Evolutionary conservation across 2,113 vertebrate genomes (phyloP).

Genomic region (Haliaeetus leucogaster): DNA sequence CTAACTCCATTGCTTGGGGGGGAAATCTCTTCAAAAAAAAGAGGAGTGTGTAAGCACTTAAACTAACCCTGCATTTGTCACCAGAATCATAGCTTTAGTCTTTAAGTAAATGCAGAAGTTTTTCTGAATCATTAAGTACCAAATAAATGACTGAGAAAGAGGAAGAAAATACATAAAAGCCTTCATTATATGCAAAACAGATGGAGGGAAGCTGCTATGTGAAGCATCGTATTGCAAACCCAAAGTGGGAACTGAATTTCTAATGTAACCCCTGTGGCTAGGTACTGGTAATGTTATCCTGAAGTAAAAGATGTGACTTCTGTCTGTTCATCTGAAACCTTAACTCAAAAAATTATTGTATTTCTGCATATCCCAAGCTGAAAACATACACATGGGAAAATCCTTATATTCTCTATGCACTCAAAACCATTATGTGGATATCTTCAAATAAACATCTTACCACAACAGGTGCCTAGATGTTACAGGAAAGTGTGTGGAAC

Average conservation of each 20-base stretch:
- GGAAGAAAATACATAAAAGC: not conserved
- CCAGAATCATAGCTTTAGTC: not conserved
- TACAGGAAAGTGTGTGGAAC: not conserved
- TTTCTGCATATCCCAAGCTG: not conserved
- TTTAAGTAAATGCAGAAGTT: not conserved
- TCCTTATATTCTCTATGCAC: not conserved
- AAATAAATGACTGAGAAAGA: not conserved
- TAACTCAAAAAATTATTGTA: not conserved
- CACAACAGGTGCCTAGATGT: not conserved
- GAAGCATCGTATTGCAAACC: not conserved
- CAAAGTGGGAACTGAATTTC: not conserved
- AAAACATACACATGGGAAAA: not conserved
- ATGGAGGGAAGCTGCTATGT: not conserved
- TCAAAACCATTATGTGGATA: not conserved
- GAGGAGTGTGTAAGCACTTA: not conserved
- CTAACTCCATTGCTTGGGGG: not conserved
- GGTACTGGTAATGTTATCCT: not conserved
- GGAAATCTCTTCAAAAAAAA: not conserved
- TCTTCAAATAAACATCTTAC: not conserved
- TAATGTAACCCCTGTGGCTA: not conserved
- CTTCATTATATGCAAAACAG: not conserved
- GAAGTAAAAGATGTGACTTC: not conserved
- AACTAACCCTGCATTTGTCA: not conserved
- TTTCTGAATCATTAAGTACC: not conserved
- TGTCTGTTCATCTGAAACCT: not conserved